These are phyloP conservation scores for Seriola rivoliana DNA, from an alignment of 2,113 vertebrate species.

Conservation along the genomic window DNA sequence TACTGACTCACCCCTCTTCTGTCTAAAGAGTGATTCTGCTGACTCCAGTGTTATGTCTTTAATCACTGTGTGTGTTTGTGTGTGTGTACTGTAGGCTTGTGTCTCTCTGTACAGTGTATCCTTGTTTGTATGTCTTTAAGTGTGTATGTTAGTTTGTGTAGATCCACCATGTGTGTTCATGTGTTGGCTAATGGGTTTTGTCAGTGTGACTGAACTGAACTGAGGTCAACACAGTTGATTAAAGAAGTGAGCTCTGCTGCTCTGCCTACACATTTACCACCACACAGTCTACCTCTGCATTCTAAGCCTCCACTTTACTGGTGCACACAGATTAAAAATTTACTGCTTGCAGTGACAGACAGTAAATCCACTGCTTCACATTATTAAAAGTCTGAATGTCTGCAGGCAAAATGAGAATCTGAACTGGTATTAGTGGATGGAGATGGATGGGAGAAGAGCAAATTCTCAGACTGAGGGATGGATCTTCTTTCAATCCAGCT, in stretches of 20 bases:
- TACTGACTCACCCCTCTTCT: constrained; percentile 65
- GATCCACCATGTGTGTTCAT: constrained; percentile 20
- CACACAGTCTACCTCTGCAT: constrained; percentile 46
- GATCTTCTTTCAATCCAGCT: constrained; percentile 8
- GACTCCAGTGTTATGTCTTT: constrained; percentile 63
- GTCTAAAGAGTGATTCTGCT: constrained; percentile 71
- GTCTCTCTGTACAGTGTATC: constrained; percentile 22
- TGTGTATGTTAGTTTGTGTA: constrained; percentile 21
- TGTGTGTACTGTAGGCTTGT: constrained; percentile 20
- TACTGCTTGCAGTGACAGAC: constrained; percentile 64
- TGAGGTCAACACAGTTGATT: constrained; percentile 66
- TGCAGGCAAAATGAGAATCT: constrained; percentile 59
- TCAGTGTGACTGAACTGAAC: constrained; percentile 72
- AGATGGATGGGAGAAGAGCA: constrained; percentile 53
- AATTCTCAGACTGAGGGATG: constrained; percentile 28
- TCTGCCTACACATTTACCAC: constrained; percentile 50
- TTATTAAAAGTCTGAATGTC: constrained; percentile 68
- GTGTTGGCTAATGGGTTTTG: constrained; percentile 65
- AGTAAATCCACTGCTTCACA: constrained; percentile 63
- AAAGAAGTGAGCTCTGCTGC: constrained; percentile 44
- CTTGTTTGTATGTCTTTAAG: constrained; percentile 46
- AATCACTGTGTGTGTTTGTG: constrained; percentile 50
- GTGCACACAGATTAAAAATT: constrained; percentile 66
- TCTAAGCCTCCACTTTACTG: constrained; percentile 59
- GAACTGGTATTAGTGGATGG: constrained; percentile 52